A percentile compares a stretch with the other conserved stretches of the same genome.
phyloP scores from a whole-genome alignment of 2,113 vertebrate genomes.

The Microcebus tavaratra region DNA sequence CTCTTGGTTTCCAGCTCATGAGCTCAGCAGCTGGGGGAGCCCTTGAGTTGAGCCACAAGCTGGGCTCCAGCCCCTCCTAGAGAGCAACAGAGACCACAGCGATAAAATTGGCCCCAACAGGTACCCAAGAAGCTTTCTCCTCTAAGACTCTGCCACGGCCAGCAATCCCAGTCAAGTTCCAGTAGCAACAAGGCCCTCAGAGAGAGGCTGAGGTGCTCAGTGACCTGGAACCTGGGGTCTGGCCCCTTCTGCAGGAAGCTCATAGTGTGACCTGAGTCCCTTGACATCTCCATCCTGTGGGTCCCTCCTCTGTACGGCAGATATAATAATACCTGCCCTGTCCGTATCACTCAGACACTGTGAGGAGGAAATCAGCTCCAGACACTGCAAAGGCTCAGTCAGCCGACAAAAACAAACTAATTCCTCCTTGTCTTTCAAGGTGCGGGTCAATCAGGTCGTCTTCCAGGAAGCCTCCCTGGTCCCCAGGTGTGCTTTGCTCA shows the following conservation, averaged over 20 bases:
- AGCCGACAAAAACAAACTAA: background rate
- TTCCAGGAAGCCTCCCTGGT: background rate
- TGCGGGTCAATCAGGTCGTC: background rate
- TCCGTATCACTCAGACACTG: background rate
- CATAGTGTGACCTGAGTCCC: background rate
- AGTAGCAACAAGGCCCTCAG: background rate
- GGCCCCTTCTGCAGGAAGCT: background rate
- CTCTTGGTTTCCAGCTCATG: background rate
- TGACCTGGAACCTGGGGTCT: background rate
- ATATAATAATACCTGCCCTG: background rate
- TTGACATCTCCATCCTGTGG: background rate
- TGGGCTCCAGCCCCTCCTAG: background rate
- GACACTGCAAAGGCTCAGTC: background rate
- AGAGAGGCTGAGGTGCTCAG: background rate
- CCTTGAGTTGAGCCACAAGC: conserved; percentile 39
- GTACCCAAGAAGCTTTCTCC: background rate
- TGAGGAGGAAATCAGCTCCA: background rate
- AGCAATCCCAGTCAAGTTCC: background rate
- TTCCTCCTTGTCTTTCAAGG: conserved; percentile 21
- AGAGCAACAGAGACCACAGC: background rate
- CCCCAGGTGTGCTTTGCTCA: background rate
- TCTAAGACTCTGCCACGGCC: background rate
- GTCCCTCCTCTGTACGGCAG: background rate
- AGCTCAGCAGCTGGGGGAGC: conserved; percentile 41
- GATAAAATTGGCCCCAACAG: background rate